These are phyloP conservation scores for Coleophora flavipennella DNA, from an alignment of 2,888 invertebrate genomes.

Conservation along the genomic window DNA sequence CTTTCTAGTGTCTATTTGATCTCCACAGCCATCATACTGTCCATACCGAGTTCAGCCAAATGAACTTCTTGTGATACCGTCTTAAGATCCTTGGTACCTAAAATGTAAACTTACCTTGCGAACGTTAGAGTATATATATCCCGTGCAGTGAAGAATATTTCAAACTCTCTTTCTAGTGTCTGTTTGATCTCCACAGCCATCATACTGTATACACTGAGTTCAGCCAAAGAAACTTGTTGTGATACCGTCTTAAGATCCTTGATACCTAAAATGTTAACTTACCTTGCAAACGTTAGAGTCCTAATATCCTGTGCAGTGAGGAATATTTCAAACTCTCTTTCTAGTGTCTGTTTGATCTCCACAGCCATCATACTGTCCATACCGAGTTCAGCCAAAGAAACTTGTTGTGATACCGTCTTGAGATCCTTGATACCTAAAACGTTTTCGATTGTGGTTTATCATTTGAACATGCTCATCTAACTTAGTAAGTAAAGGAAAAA, in stretches of 20 bases:
- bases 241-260: conserved; percentile 80
- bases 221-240: conserved; percentile 82
- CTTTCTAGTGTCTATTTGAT: conserved; percentile 93
- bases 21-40: conserved; percentile 97
- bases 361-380: conserved; percentile 98
- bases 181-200: conserved; percentile 98
- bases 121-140: conserved; percentile 88
- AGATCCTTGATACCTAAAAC: conserved; percentile 74
- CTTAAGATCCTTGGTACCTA: conserved; percentile 77
- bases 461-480: too few relatives aligned
- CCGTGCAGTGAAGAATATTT: conserved; percentile 87
- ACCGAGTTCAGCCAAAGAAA: conserved; percentile 90
- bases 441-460: too few relatives aligned
- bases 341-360: conserved; percentile 94
- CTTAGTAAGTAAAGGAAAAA: too few relatives aligned
- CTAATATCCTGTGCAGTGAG: conserved; percentile 79
- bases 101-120: conserved; percentile 55
- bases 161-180: conserved; percentile 90
- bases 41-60: conserved; percentile 94
- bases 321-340: conserved; percentile 90
- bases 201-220: conserved; percentile 97
- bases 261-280: conserved; percentile 50
- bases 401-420: conserved; percentile 79
- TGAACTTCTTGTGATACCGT: conserved; percentile 79
- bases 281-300: conserved; percentile 82